phyloP scores from a whole-genome alignment of 2,888 invertebrate species.

The Troides helena region DNA sequence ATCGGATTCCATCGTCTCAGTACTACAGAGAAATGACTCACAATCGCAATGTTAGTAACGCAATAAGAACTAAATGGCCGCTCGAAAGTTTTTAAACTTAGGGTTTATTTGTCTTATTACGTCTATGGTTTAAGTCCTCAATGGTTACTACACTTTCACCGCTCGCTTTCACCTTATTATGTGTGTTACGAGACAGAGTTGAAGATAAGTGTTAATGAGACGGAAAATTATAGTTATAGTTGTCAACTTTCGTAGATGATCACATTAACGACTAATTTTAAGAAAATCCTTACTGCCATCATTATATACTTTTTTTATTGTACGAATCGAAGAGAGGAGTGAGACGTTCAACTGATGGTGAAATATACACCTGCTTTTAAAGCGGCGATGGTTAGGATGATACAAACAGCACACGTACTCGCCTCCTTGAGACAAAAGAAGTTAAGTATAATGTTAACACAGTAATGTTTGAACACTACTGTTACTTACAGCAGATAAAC shows the following conservation, averaged over 20 bases:
- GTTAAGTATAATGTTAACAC: too few relatives aligned
- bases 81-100: neutral
- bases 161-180: constrained; percentile 25
- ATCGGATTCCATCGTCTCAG: neutral
- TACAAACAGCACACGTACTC: too few relatives aligned
- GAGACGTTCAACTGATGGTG: too few relatives aligned
- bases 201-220: constrained; percentile 7
- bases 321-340: too few relatives aligned
- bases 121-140: neutral
- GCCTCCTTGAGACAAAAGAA: too few relatives aligned
- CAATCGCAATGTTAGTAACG: neutral
- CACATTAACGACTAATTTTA: neutral
- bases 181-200: constrained; percentile 17
- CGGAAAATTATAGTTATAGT: constrained; percentile 10
- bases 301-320: too few relatives aligned
- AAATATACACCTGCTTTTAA: too few relatives aligned
- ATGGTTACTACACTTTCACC: constrained; percentile 22
- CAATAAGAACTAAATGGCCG: neutral
- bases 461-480: too few relatives aligned
- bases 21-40: neutral
- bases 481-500: too few relatives aligned
- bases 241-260: neutral
- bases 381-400: too few relatives aligned
- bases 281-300: too few relatives aligned
- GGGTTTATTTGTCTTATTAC: constrained; percentile 13